Percentiles rank a stretch among this genome's conserved stretches.
Conservation (phyloP, 2,797 vertebrate species). For the Eulemur albifrons region DNA sequence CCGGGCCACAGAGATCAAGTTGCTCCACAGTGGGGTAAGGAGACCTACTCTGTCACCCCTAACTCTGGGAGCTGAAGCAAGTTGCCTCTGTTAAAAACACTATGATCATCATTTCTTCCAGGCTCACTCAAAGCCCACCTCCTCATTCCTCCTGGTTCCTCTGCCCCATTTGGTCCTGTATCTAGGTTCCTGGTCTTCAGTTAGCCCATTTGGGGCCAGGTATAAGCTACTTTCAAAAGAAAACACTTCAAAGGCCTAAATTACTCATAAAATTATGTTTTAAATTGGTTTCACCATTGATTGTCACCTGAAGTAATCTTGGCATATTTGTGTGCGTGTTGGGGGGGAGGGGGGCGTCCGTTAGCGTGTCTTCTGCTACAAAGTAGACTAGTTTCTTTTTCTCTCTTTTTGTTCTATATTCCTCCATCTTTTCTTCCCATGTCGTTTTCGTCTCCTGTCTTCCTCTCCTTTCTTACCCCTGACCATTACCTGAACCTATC, state of each 20-base stretch:
- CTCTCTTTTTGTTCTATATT: neutral
- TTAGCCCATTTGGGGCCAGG: neutral
- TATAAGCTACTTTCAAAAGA: neutral
- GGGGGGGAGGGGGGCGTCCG: too few species aligned
- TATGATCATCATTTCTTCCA: neutral
- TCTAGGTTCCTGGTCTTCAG: neutral
- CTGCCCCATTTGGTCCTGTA: neutral
- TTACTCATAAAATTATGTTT: slow-evolving; percentile 12
- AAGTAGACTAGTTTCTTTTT: neutral
- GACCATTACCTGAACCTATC: neutral
- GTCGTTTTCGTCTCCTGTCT: neutral
- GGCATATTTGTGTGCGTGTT: neutral
- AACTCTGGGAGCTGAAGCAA: neutral
- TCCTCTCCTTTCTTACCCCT: neutral
- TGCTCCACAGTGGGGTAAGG: neutral
- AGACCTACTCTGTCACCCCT: neutral
- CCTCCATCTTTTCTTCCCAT: neutral
- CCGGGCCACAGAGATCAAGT: slow-evolving; percentile 10
- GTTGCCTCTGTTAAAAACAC: neutral
- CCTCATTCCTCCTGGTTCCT: neutral
- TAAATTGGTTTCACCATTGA: neutral
- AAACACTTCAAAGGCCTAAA: slow-evolving; percentile 7
- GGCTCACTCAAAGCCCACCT: neutral
- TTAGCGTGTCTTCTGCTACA: neutral
- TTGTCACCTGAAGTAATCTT: neutral